These are phyloP conservation scores for Clupea harengus DNA, from an alignment of 2,113 vertebrate genomes.

Conservation along the genomic window DNA sequence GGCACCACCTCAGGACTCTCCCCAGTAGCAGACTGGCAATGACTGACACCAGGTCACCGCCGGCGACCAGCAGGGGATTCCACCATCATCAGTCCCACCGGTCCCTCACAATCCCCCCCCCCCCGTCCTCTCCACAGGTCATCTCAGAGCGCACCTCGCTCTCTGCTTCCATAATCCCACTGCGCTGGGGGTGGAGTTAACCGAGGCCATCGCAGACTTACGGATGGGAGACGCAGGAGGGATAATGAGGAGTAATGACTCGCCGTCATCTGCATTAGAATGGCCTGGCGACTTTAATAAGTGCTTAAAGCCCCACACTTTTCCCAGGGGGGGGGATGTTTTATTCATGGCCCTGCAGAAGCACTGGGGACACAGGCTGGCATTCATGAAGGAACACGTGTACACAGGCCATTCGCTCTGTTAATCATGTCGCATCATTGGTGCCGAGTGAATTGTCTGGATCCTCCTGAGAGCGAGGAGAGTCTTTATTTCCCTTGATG, in stretches of 20 bases:
- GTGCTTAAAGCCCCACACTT: conserved; percentile 28
- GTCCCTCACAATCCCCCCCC: no score
- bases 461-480: conserved; percentile 15
- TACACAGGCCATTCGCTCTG: conserved; percentile 25
- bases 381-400: conserved; percentile 30
- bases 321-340: conserved; percentile 29
- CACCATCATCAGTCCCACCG: background rate
- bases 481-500: background rate
- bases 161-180: no score
- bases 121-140: background rate
- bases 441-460: conserved; percentile 13
- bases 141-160: background rate
- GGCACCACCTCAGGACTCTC: background rate
- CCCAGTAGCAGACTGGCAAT: background rate
- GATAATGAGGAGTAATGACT: conserved; percentile 53
- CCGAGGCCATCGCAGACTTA: background rate
- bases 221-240: background rate
- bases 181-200: background rate
- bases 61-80: background rate
- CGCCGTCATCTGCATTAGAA: conserved; percentile 48
- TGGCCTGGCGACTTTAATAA: conserved; percentile 40
- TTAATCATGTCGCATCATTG: conserved; percentile 44
- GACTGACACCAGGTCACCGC: background rate
- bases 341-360: conserved; percentile 50
- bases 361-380: conserved; percentile 31